A percentile compares a stretch with the other conserved stretches of the same genome.
phyloP scores from a whole-genome alignment of 1,140 invertebrate species.

The Nephila pilipes region DNA sequence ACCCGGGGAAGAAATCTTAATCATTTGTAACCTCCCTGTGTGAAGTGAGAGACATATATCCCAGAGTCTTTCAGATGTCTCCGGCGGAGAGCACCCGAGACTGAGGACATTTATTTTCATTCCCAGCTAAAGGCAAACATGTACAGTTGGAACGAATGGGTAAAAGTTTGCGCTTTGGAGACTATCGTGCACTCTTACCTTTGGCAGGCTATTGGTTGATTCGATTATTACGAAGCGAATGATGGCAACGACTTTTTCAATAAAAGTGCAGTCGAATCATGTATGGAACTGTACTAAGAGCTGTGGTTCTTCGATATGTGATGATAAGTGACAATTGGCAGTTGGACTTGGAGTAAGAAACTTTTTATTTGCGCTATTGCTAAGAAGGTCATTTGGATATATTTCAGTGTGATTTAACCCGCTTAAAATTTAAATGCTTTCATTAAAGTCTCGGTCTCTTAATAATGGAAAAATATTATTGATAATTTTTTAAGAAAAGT shows the following conservation, averaged over 20 bases:
- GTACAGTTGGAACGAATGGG: not conserved
- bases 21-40: not conserved
- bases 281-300: no score
- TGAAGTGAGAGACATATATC: conserved; percentile 45
- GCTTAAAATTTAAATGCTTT: conserved; percentile 8
- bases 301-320: no score
- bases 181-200: not conserved
- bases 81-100: not conserved
- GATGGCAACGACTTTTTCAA: no score
- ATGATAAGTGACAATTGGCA: no score
- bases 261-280: no score
- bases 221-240: not conserved
- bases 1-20: not conserved
- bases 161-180: not conserved
- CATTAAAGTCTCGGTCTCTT: not conserved
- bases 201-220: not conserved
- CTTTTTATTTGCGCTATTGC: not conserved
- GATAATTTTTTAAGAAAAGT: not conserved
- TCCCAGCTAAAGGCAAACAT: not conserved
- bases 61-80: conserved; percentile 54
- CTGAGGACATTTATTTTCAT: conserved; percentile 27
- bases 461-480: not conserved
- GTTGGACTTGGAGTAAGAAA: not conserved
- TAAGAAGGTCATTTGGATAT: not conserved
- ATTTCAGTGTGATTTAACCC: not conserved